These are phyloP conservation scores for Myotis pilosus DNA, from an alignment of 2,797 vertebrate genomes.

Conservation along the genomic window DNA sequence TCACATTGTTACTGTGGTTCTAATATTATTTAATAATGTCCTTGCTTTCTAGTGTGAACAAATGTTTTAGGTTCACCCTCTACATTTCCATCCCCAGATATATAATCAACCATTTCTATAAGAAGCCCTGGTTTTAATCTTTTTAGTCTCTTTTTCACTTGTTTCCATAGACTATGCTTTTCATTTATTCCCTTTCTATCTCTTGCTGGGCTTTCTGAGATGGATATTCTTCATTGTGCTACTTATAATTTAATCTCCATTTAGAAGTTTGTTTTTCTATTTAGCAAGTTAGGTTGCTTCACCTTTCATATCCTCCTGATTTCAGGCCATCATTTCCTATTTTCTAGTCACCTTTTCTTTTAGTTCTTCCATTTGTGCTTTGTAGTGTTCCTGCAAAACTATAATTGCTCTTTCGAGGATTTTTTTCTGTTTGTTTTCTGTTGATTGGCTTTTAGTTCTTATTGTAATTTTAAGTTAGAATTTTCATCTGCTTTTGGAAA, in stretches of 20 bases:
- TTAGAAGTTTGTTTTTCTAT: neutral
- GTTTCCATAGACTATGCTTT: neutral
- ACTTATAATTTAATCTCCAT: neutral
- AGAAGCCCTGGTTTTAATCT: neutral
- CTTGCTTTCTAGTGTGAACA: neutral
- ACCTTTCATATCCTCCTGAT: neutral
- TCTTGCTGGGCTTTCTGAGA: neutral
- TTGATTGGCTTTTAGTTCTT: neutral
- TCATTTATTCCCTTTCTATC: neutral
- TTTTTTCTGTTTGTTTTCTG: constrained; percentile 5
- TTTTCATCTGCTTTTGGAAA: constrained; percentile 21
- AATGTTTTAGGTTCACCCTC: neutral
- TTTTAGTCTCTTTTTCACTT: neutral
- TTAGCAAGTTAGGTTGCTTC: neutral
- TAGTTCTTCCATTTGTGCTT: neutral
- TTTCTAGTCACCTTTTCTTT: constrained; percentile 1
- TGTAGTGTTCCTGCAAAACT: neutral
- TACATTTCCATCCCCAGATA: neutral
- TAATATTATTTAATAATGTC: neutral
- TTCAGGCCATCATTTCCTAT: neutral
- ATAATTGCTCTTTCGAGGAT: neutral
- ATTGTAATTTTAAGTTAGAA: neutral
- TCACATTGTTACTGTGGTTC: neutral
- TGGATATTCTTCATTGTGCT: neutral
- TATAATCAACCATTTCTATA: neutral